Base-by-base conservation (phyloP, 2,888 invertebrate genomes). In the Drosophila melanosoma region DNA sequence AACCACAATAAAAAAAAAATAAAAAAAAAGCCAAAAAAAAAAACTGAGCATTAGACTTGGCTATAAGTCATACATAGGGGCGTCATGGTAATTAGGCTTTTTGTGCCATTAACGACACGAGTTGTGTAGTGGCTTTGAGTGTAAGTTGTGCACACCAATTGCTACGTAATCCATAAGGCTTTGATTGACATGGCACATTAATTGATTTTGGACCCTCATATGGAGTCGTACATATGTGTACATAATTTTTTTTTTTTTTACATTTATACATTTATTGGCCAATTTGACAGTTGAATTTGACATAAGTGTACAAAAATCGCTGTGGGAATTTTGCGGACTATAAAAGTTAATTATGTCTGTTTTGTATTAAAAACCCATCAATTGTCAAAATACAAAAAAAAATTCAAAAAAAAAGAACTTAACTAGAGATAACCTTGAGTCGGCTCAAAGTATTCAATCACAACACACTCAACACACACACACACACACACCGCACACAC, bases 131-230 rank as follows among this genome's bases (percentile, higher is more conserved):
- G 36, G 65, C 60, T 74, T 71, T 74, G 64, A 61, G 58, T 69
- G 75, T 51, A 38, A 52, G 51, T 61, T 60, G 52, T 32, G 45
- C 1, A 48, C 54, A 23, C 60, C n/a, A 36, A 42, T 56, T 56
- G 26, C 7, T 48, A 54, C 57, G 68, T 80, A 82, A 82, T 82
- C 83, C 82, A 78, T 76, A 70, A 83, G 51, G 56, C 26, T 66
- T 79, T 87, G 87, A 88, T 83, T 81, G 87, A 84, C 82, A 71
- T 74, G 89, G 75, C 76, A 83, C 87, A 79, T 89, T 84, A 84
- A 89, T 89, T 82, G 86, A 49, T 48, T 61, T 38, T 1, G 7
- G 75, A 71, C 78, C 84, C 83, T 74, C 86, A 77, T 79, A 52
- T 62, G 80, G 36, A 45, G 32, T 45, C 54, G 42, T 8, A 38